These are phyloP conservation scores for Agrotis segetum DNA, from an alignment of 2,888 invertebrate species.

Conservation along the genomic window DNA sequence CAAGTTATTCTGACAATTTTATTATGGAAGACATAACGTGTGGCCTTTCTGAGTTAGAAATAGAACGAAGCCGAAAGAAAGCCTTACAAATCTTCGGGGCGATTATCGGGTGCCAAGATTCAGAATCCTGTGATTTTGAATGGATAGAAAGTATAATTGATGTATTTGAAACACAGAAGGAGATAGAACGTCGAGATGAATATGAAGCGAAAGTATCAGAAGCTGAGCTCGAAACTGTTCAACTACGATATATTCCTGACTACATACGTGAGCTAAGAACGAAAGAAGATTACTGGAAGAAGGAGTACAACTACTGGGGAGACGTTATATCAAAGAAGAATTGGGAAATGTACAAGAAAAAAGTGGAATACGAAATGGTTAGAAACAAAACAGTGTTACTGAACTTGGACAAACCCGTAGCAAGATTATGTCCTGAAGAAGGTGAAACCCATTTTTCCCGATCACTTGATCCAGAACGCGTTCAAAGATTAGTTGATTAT, in stretches of 20 bases:
- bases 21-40: background rate
- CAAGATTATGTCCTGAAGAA: background rate
- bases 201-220: background rate
- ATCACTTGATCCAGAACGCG: constrained; percentile 13
- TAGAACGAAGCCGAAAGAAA: background rate
- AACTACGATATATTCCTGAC: constrained; percentile 14
- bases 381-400: background rate
- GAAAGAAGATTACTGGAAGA: constrained; percentile 7
- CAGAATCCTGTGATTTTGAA: background rate
- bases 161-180: accelerated
- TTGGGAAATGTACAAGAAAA: constrained; percentile 7
- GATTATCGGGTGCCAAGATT: accelerated
- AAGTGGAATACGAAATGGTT: background rate
- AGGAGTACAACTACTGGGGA: background rate
- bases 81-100: too few relatives aligned
- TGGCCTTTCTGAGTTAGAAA: background rate
- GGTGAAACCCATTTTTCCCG: background rate
- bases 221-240: background rate
- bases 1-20: background rate
- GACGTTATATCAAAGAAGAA: constrained; percentile 14
- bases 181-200: accelerated
- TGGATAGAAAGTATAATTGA: too few relatives aligned
- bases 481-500: background rate
- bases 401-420: background rate
- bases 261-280: background rate